Conservation (phyloP, 2,888 invertebrate genomes). For the Alentia gelatinosa region DNA sequence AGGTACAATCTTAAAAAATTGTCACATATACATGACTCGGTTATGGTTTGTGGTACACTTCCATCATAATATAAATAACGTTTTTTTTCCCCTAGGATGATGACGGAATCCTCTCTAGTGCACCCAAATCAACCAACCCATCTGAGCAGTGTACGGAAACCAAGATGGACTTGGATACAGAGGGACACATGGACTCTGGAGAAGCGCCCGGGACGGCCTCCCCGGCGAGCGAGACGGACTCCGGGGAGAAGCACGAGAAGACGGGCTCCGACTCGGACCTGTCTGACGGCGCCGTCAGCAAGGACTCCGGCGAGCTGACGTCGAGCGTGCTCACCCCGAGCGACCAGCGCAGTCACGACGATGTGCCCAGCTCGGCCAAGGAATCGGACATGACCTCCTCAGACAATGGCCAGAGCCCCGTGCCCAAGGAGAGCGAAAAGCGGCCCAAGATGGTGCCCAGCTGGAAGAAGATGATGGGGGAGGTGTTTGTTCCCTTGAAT, state of each 20-base stretch:
- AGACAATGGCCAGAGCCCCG: neutral
- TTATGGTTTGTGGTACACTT: too few relatives aligned
- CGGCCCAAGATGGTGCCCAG: conserved; percentile 67
- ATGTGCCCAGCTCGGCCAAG: conserved; percentile 79
- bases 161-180: neutral
- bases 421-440: neutral
- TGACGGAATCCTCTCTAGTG: neutral
- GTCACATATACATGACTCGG: too few relatives aligned
- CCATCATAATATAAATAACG: too few relatives aligned
- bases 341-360: conserved; percentile 73
- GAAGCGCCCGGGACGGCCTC: neutral
- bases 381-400: conserved; percentile 68
- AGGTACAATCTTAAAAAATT: too few relatives aligned
- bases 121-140: neutral
- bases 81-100: neutral
- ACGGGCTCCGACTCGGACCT: neutral
- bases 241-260: neutral
- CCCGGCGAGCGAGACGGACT: neutral
- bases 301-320: neutral
- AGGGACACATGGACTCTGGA: neutral
- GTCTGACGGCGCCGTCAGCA: conserved; percentile 12
- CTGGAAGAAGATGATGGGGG: conserved; percentile 59
- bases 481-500: neutral
- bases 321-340: conserved; percentile 78
- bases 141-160: neutral